phyloP scores from a whole-genome alignment of 1,140 invertebrate genomes.

The Orchesella cincta region DNA sequence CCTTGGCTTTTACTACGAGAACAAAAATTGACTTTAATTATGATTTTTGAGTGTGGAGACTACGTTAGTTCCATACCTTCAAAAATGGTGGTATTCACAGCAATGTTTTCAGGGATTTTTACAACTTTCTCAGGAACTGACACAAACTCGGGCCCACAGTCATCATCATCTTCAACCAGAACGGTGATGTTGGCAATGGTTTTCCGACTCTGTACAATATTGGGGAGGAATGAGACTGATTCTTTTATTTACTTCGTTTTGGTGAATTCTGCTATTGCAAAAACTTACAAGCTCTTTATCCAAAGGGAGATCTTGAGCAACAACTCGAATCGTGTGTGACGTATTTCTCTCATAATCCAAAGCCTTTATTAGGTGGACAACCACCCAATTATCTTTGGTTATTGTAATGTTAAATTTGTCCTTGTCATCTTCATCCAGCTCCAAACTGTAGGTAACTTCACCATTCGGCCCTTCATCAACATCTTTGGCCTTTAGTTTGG shows the following conservation, averaged over 20 bases:
- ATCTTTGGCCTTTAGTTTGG: not conserved
- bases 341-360: not conserved
- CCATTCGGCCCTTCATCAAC: not conserved
- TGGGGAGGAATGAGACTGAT: too few relatives aligned
- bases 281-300: too few relatives aligned
- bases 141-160: not conserved
- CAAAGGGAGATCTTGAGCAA: too few relatives aligned
- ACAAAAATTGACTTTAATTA: too few relatives aligned
- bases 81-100: not conserved
- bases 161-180: not conserved
- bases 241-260: not conserved
- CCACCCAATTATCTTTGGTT: not conserved
- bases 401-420: not conserved
- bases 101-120: not conserved
- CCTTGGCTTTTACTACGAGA: too few relatives aligned
- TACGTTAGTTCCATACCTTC: too few relatives aligned
- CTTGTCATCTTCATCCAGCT: not conserved
- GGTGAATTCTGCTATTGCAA: too few relatives aligned
- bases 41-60: too few relatives aligned
- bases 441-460: not conserved
- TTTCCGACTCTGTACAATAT: not conserved
- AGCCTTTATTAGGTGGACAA: not conserved
- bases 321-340: too few relatives aligned
- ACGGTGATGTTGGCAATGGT: not conserved
- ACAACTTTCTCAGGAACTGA: not conserved